Evolutionary conservation across 2,888 invertebrate species (phyloP).

Genomic region (Ochropleura leucogaster): DNA sequence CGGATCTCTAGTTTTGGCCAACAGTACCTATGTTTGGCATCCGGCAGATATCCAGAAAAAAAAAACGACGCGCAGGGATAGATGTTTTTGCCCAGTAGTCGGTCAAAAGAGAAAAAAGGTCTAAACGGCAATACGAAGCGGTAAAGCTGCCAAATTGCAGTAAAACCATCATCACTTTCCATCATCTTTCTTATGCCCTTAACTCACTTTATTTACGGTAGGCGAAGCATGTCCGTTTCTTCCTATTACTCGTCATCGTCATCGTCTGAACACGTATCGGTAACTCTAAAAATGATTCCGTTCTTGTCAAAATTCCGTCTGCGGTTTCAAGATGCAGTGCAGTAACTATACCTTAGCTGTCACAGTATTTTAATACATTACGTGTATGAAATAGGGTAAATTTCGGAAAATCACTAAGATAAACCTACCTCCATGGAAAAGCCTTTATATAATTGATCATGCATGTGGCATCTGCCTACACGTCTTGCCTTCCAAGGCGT

Average conservation of each 20-base stretch:
- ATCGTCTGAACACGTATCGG: background rate
- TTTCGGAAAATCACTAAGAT: background rate
- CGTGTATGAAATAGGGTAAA: no score
- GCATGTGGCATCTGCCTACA: background rate
- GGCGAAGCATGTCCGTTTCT: background rate
- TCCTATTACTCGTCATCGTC: background rate
- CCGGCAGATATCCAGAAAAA: background rate
- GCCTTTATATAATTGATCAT: conserved; percentile 3
- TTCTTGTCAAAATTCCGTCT: background rate
- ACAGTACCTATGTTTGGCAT: background rate
- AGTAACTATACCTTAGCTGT: background rate
- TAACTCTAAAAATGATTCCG: background rate
- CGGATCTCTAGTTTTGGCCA: no score
- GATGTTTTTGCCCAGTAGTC: background rate
- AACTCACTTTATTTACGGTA: background rate
- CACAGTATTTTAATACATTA: background rate
- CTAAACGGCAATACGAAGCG: background rate
- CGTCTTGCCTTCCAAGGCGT: conserved; percentile 8
- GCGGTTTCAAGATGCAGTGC: background rate
- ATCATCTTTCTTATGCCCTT: background rate
- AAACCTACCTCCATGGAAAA: background rate
- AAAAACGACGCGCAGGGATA: background rate
- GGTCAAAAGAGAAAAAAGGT: background rate
- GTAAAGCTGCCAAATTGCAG: background rate
- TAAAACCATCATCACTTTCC: background rate